Conservation (phyloP, 2,113 vertebrate genomes). For the Mobula hypostoma region DNA sequence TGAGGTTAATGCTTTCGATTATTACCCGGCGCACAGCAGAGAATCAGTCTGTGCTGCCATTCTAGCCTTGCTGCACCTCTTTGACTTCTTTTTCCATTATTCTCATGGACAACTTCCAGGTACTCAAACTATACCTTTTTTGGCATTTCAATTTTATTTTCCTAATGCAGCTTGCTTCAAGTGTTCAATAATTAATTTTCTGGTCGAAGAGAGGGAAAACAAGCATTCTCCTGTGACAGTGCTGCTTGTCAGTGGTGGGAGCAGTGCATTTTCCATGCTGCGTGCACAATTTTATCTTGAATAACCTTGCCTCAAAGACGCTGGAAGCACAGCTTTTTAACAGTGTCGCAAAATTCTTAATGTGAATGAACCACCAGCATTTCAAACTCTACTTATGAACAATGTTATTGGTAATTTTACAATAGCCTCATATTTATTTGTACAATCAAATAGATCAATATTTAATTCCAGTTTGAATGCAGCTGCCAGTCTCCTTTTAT, state of each 20-base stretch:
- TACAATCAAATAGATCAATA: constrained; percentile 9
- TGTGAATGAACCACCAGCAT: not conserved
- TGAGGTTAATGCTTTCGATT: constrained; percentile 46
- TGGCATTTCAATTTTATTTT: constrained; percentile 33
- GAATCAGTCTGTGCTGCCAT: constrained; percentile 40
- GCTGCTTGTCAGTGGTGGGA: not conserved
- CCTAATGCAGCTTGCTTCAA: not conserved
- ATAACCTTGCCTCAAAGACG: constrained; percentile 37
- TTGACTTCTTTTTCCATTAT: constrained; percentile 41
- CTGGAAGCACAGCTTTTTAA: constrained; percentile 15
- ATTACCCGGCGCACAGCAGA: constrained; percentile 43
- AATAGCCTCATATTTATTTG: not conserved
- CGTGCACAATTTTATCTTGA: constrained; percentile 27
- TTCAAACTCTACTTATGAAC: not conserved
- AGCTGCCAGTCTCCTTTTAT: not conserved
- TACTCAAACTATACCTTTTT: constrained; percentile 47
- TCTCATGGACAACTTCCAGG: constrained; percentile 42
- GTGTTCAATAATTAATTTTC: constrained; percentile 29
- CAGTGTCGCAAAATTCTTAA: not conserved
- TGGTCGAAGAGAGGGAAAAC: not conserved
- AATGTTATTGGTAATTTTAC: not conserved
- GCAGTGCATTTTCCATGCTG: constrained; percentile 31
- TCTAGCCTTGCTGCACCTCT: constrained; percentile 40
- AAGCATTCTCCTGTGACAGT: constrained; percentile 32
- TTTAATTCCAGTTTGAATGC: constrained; percentile 23